A percentile compares a stretch with the other conserved stretches of the same genome.
These are phyloP conservation scores for Lasioglossum vierecki DNA, from an alignment of 2,888 invertebrate species.

Conservation along the genomic window DNA sequence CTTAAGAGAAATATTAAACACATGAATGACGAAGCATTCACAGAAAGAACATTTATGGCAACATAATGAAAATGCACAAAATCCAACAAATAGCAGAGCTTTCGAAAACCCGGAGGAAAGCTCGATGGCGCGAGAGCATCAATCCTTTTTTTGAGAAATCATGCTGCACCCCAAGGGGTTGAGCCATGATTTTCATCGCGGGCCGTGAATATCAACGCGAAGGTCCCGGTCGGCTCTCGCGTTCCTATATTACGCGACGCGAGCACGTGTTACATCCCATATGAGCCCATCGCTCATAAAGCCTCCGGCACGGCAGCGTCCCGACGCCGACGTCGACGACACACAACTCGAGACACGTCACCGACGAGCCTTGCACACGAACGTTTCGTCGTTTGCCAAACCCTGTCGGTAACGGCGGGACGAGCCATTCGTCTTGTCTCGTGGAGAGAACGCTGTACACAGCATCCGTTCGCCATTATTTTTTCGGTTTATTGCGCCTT, in stretches of 20 bases:
- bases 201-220: conserved; percentile 49
- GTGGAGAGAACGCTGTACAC: not conserved
- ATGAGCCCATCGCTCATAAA: conserved; percentile 76
- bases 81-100: not conserved
- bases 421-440: conserved; percentile 47
- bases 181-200: conserved; percentile 28
- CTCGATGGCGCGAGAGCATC: conserved; percentile 9
- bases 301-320: conserved; percentile 48
- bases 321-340: conserved; percentile 31
- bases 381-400: conserved; percentile 57
- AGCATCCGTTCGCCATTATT: not conserved
- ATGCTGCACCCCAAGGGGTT: not conserved
- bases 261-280: conserved; percentile 76
- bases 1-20: not conserved
- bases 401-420: conserved; percentile 29
- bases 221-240: conserved; percentile 29
- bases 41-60: not conserved
- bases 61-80: not conserved
- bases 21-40: not conserved
- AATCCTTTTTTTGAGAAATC: conserved; percentile 3
- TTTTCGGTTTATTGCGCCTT: conserved; percentile 20
- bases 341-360: conserved; percentile 42
- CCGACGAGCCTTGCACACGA: conserved; percentile 26
- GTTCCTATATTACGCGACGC: conserved; percentile 72
- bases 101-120: not conserved